Conservation (phyloP, 2,797 vertebrate genomes). For the Clarias laeviceps region DNA sequence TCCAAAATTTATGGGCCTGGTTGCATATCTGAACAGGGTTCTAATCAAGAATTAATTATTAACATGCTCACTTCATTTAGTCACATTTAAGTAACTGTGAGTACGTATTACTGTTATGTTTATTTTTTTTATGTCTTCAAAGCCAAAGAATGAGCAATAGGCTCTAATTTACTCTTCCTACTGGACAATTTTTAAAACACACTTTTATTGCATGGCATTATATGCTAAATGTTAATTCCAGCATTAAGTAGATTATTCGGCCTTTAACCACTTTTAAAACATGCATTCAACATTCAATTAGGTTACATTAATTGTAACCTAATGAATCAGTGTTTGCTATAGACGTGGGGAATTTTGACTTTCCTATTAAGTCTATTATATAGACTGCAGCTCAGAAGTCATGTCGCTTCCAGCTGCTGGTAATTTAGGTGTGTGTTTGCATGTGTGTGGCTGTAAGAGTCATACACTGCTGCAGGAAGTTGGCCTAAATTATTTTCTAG, state of each 20-base stretch:
- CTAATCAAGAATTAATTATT: neutral
- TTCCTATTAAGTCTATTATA: slow-evolving; percentile 31
- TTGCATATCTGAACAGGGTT: neutral
- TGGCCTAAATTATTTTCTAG: slow-evolving; percentile 14
- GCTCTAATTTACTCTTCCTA: neutral
- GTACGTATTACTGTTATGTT: neutral
- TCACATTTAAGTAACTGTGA: neutral
- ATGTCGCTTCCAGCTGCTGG: slow-evolving; percentile 20
- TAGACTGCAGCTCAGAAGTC: slow-evolving; percentile 9
- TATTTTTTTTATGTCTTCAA: neutral
- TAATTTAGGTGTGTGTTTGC: slow-evolving; percentile 20
- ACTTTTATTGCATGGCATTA: neutral
- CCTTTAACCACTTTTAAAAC: neutral
- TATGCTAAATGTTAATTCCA: neutral
- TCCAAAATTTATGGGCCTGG: too few relatives aligned
- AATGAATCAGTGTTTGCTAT: neutral
- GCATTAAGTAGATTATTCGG: neutral
- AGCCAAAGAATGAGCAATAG: neutral
- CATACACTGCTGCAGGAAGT: slow-evolving; percentile 36
- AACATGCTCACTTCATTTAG: neutral
- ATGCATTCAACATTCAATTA: neutral
- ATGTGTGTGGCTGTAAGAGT: slow-evolving; percentile 12
- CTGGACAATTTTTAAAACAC: neutral
- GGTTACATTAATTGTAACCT: neutral
- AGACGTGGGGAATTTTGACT: neutral